Evolutionary conservation across 2,113 vertebrate species (phyloP), one percentile per base, ranked within the genome.

Genomic region (Nothobranchius furzeri): DNA sequence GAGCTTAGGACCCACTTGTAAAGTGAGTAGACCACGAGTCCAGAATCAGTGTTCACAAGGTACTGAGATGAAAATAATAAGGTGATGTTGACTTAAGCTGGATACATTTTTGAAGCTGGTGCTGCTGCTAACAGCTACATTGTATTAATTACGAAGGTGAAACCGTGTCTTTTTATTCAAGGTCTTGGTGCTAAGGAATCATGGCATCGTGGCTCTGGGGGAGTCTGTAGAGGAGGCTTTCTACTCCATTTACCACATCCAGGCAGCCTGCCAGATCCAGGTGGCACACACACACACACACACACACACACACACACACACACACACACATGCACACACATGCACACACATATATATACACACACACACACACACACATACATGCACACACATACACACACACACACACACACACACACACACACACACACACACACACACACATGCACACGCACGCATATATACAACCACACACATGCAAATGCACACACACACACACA

Each of bases 211-310:
- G 74, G 95, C 96, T 0, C 90, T 99, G 37, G 97, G 97, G 0
- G 97, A 98, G 83, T 96, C 95, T 0, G 94, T 98, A 2, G 98
- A 99, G 81, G 98, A 99, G 82, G 97, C 98, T 0, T 99, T 98
- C 83, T 98, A 98, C 82, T 94, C 95, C 79, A 88, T 95, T 87
- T 99, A 96, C 82, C 96, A 99, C 65, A 93, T 98, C 83, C 97
- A 98, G 92, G 94, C 95, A 0, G 96, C 98, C 36, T 99, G 97
- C 49, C 95, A 99, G 87, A 94, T 97, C 24, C 98, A 99, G 95
- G 98, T 99, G 79, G 6, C 35, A 15, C 35, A 17, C 59, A 37
- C n/a, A 50, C 48, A 17, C n/a, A 48, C 64, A 52, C 51, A 37
- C 58, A 55, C 43, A 48, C 69, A 17, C 49, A 59, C 30, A 61